A percentile compares a stretch with the other conserved stretches of the same genome.
Evolutionary conservation across 2,888 invertebrate genomes (phyloP).

Genomic region (Pomacea canaliculata): DNA sequence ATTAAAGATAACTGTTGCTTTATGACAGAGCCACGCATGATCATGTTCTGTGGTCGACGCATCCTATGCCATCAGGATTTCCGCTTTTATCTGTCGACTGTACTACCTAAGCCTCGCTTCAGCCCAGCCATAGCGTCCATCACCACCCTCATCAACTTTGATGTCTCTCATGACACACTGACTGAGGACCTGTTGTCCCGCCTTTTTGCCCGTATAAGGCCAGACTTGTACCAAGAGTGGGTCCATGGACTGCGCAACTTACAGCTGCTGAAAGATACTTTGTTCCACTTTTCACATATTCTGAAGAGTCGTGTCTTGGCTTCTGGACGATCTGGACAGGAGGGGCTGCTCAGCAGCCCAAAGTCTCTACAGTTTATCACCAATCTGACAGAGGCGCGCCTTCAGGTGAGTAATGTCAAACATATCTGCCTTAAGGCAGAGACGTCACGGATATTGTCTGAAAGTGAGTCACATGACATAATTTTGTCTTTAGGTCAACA

Average conservation of each 20-base stretch:
- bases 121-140: slow-evolving; percentile 62
- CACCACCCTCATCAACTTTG: slow-evolving; percentile 65
- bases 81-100: slow-evolving; percentile 61
- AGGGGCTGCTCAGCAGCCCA: slow-evolving; percentile 54
- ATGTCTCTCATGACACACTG: slow-evolving; percentile 62
- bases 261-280: slow-evolving; percentile 54
- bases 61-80: slow-evolving; percentile 66
- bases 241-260: slow-evolving; percentile 54
- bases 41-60: slow-evolving; percentile 64
- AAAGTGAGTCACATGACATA: no score
- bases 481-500: no score
- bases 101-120: slow-evolving; percentile 58
- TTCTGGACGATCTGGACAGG: slow-evolving; percentile 40
- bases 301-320: slow-evolving; percentile 49
- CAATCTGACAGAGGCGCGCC: slow-evolving; percentile 58
- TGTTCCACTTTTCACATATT: slow-evolving; percentile 34
- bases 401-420: slow-evolving; percentile 46
- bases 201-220: slow-evolving; percentile 63
- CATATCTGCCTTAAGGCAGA: not conserved
- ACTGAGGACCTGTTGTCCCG: slow-evolving; percentile 64
- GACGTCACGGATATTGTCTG: no score
- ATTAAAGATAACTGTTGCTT: not conserved
- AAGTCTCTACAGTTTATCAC: slow-evolving; percentile 59
- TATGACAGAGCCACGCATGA: slow-evolving; percentile 62
- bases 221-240: slow-evolving; percentile 62